These are phyloP conservation scores for Drepana arcuata DNA, from an alignment of 1,140 invertebrate species.

Conservation along the genomic window DNA sequence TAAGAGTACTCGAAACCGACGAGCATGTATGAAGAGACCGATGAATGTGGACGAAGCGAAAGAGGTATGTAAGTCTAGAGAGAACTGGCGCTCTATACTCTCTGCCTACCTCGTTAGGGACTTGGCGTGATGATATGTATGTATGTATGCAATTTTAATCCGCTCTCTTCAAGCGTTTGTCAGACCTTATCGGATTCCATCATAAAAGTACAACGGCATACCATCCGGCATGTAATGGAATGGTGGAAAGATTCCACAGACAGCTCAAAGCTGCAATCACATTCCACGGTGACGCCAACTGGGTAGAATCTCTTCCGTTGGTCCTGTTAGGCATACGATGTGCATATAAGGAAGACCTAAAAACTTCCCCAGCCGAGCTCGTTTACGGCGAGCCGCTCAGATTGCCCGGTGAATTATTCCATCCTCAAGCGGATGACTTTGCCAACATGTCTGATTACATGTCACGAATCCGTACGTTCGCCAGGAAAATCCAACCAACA, in stretches of 20 bases:
- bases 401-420: constrained; percentile 7
- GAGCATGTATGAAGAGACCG: too few species aligned
- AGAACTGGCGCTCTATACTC: too few species aligned
- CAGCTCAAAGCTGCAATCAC: background rate
- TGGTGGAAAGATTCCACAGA: background rate
- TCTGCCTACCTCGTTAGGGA: too few species aligned
- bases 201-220: background rate
- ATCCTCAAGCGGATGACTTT: background rate
- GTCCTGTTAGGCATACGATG: too few species aligned
- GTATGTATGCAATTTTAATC: constrained; percentile 13
- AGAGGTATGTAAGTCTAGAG: too few species aligned
- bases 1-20: too few species aligned
- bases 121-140: too few species aligned
- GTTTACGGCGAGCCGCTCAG: constrained; percentile 8
- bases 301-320: too few species aligned
- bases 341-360: too few species aligned
- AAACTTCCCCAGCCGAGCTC: constrained; percentile 4
- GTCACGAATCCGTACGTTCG: constrained; percentile 4
- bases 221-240: background rate
- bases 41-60: too few species aligned
- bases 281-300: too few species aligned
- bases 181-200: too few species aligned
- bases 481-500: constrained; percentile 2
- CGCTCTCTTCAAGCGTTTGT: constrained; percentile 3
- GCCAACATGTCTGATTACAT: constrained; percentile 9